Evolutionary conservation across 1,140 invertebrate species (phyloP).

Genomic region (Triops cancriformis): DNA sequence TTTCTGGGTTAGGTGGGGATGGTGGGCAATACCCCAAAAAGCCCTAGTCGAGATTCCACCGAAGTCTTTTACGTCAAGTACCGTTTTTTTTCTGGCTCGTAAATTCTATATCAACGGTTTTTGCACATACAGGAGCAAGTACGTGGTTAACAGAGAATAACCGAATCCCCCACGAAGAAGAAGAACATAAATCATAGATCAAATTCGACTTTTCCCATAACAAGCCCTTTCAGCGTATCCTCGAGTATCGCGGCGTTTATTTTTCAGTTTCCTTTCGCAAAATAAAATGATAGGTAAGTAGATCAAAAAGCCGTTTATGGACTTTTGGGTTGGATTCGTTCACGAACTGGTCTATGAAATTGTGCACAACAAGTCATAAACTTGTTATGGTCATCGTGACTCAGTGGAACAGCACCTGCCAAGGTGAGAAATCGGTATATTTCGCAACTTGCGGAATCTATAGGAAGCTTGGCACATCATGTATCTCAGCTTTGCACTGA

Average conservation of each 20-base stretch:
- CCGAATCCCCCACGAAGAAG: not conserved
- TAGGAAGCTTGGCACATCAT: too few species aligned
- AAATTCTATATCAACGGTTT: not conserved
- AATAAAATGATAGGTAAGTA: too few species aligned
- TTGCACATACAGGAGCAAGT: not conserved
- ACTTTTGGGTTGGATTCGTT: too few species aligned
- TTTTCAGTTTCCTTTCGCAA: not conserved
- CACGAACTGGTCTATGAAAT: too few species aligned
- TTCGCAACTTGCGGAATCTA: too few species aligned
- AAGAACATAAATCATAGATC: not conserved
- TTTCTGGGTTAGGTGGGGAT: not conserved
- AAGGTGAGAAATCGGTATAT: too few species aligned
- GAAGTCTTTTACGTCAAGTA: not conserved
- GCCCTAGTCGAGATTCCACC: not conserved
- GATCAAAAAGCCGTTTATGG: too few species aligned
- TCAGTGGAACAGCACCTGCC: too few species aligned
- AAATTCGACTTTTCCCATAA: not conserved
- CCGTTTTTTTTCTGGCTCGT: not conserved
- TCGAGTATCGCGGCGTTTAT: not conserved
- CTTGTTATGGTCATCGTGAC: too few species aligned
- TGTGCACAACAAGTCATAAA: too few species aligned
- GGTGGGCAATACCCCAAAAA: not conserved
- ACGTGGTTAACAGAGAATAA: constrained; percentile 6
- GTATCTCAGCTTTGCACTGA: too few species aligned
- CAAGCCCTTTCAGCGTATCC: not conserved